Evolutionary conservation across 2,888 invertebrate species (phyloP), one percentile per base, ranked within the genome.

Genomic region (Drosophila meridionalis): DNA sequence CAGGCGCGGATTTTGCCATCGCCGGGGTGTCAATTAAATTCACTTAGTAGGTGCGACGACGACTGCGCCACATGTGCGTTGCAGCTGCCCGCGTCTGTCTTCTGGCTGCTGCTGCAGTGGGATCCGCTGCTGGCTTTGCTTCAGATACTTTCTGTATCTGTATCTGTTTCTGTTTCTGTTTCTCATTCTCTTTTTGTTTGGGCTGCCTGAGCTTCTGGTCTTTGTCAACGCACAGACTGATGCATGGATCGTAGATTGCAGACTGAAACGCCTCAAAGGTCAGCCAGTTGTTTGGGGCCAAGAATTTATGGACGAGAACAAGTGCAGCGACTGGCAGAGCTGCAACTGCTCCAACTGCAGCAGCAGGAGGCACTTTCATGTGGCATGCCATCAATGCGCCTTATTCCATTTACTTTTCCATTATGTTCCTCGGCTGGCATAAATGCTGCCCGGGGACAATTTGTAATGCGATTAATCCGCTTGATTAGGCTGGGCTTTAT

Each of bases 11-110:
- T 88, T 87, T 84, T 77, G 74, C 68, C 74, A 72, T 69, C 78
- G 72, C 69, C 69, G 80, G 76, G 88, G 86, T 90, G 85, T 88
- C 85, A 90, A 89, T 89, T 89, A 85, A 88, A 88, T 85, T 76
- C 86, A 89, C 75, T 87, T 77, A 83, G 74, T 70, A 83, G 83
- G 81, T 83, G 80, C 83, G 58, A 73, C 73, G 74, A 58, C 69
- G 73, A 69, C 66, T 71, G 70, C 60, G 69, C 76, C 78, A 86
- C 85, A 86, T 86, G 81, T 86, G 86, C 75, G 60, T 61, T 34
- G 61, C 86, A 90, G 86, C 90, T 90, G 89, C 70, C 64, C 50
- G 14, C 47, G 62, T 40, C 58, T 64, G 26, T 48, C 48, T 42
- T 5, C 43, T 6, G 8, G 9, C 38, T 38, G n/a, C 9, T 14